Percentiles rank a stretch among this genome's conserved stretches.
phyloP scores from a whole-genome alignment of 2,113 vertebrate species.

The Brachionichthys hirsutus region DNA sequence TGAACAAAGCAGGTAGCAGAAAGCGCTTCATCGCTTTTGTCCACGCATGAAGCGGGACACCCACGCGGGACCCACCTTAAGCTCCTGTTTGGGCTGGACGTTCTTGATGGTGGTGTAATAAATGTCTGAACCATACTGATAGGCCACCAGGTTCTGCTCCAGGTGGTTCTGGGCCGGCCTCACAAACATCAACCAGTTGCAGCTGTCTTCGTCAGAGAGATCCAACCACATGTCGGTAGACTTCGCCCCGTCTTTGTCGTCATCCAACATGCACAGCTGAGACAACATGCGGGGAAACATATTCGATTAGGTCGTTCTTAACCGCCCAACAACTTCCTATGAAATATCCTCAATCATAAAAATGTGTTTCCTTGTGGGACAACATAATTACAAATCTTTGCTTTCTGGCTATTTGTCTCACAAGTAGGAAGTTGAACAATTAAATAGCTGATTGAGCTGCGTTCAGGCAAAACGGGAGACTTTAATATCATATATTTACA shows the following conservation, averaged over 20 bases:
- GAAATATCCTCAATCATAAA: background rate
- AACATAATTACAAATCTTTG: background rate
- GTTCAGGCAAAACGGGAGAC: too few species aligned
- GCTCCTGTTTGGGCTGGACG: conserved; percentile 95
- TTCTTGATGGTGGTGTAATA: conserved; percentile 98
- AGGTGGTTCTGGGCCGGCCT: conserved; percentile 94
- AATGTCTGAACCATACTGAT: conserved; percentile 94
- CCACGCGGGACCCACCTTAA: conserved; percentile 81
- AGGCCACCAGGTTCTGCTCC: conserved; percentile 97
- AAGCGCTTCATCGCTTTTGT: too few species aligned
- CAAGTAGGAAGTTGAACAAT: background rate
- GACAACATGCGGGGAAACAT: background rate
- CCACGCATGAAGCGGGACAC: background rate
- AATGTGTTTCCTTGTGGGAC: background rate
- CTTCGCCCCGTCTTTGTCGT: conserved; percentile 81
- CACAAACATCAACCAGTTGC: conserved; percentile 99
- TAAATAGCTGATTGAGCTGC: background rate
- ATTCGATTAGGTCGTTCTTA: background rate
- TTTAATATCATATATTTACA: too few species aligned
- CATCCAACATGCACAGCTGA: conserved; percentile 86
- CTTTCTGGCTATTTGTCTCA: too few species aligned
- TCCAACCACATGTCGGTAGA: conserved; percentile 91
- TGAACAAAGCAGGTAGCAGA: too few species aligned
- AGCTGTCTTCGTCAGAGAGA: conserved; percentile 91
- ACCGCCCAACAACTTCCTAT: background rate